These are phyloP conservation scores for Standfussiana lucernea DNA, from an alignment of 2,888 invertebrate genomes.

Conservation along the genomic window DNA sequence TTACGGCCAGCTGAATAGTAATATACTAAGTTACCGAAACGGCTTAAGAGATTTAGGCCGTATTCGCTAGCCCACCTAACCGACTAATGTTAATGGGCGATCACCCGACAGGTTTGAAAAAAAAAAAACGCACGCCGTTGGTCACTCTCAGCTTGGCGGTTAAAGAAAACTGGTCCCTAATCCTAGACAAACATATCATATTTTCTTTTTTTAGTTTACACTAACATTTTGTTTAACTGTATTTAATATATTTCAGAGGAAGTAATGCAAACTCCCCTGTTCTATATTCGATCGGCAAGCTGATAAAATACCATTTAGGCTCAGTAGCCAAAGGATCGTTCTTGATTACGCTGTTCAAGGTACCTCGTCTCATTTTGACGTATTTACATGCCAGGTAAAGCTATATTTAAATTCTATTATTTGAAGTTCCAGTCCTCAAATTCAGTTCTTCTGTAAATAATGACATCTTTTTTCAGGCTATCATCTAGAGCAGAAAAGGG, in stretches of 20 bases:
- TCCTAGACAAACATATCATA: not conserved
- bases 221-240: not conserved
- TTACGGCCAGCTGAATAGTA: not conserved
- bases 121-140: too few relatives aligned
- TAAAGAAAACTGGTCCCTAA: not conserved
- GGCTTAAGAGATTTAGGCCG: too few relatives aligned
- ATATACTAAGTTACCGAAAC: not conserved
- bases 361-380: constrained; percentile 96
- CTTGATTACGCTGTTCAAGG: constrained; percentile 97
- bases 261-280: constrained; percentile 93
- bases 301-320: constrained; percentile 97
- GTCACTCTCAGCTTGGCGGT: too few relatives aligned
- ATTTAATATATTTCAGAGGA: constrained; percentile 87
- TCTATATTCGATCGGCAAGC: constrained; percentile 93
- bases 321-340: constrained; percentile 98
- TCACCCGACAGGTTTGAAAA: not conserved
- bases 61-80: too few relatives aligned
- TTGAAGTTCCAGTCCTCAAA: not conserved
- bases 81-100: too few relatives aligned
- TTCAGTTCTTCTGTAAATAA: not conserved
- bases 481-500: constrained; percentile 93
- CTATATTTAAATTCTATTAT: not conserved
- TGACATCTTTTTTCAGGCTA: constrained; percentile 86
- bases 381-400: constrained; percentile 96
- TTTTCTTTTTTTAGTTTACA: not conserved